phyloP scores from a whole-genome alignment of 2,888 invertebrate species.

The Chymomyza caudatula region DNA sequence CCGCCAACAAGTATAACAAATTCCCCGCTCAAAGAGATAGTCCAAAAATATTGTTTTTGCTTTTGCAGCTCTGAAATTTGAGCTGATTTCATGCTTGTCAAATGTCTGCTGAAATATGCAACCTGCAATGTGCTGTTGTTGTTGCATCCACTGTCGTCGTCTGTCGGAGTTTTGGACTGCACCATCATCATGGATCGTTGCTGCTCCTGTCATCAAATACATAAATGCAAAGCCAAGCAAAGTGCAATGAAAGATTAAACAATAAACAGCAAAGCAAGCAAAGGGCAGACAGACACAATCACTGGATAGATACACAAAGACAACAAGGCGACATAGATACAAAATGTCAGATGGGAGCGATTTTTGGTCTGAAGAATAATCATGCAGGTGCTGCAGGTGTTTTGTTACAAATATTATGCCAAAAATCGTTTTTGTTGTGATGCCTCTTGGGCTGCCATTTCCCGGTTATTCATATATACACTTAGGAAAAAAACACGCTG shows the following conservation, averaged over 20 bases:
- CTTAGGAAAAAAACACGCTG: background rate
- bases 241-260: constrained; percentile 63
- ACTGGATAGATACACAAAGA: background rate
- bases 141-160: background rate
- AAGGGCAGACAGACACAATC: constrained; percentile 22
- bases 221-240: constrained; percentile 25
- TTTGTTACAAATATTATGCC: constrained; percentile 66
- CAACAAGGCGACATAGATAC: background rate
- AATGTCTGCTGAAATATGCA: constrained; percentile 37
- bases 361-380: constrained; percentile 19
- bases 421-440: constrained; percentile 51
- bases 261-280: constrained; percentile 33
- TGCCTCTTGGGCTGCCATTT: background rate
- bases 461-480: background rate
- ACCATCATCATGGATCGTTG: background rate
- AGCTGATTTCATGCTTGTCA: constrained; percentile 34
- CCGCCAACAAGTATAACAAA: background rate
- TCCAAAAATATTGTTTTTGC: background rate
- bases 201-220: constrained; percentile 18
- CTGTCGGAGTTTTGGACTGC: background rate
- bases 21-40: background rate
- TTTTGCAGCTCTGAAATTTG: constrained; percentile 37
- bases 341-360: constrained; percentile 16
- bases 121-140: constrained; percentile 2
- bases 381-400: constrained; percentile 53